Evolutionary conservation across 2,113 vertebrate species (phyloP).

Genomic region (Sclerurus mexicanus): DNA sequence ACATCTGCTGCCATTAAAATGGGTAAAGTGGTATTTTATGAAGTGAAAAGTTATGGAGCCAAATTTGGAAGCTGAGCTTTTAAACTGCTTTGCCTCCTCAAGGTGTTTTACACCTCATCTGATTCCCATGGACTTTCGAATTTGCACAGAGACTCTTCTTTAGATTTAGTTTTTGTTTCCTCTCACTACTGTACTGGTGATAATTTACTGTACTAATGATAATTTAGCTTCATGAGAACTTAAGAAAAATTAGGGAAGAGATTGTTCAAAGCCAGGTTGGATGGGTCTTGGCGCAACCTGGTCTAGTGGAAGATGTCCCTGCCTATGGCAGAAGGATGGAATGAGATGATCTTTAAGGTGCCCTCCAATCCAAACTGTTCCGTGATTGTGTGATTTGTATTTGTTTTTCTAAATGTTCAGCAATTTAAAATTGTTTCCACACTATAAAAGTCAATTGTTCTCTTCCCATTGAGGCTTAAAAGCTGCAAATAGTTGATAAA

Average conservation of each 20-base stretch:
- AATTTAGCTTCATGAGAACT: not conserved
- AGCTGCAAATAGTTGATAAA: not conserved
- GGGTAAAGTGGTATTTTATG: not conserved
- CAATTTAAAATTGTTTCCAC: not conserved
- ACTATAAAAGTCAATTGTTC: not conserved
- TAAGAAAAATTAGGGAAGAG: not conserved
- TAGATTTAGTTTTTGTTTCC: not conserved
- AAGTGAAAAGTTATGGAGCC: not conserved
- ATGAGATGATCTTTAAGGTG: not conserved
- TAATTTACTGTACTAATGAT: not conserved
- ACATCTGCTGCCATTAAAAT: not conserved
- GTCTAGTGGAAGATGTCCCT: not conserved
- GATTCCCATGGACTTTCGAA: not conserved
- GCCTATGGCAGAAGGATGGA: not conserved
- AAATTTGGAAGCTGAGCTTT: not conserved
- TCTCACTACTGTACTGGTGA: not conserved
- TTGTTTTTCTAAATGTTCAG: not conserved
- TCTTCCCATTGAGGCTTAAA: not conserved
- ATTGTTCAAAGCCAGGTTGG: not conserved
- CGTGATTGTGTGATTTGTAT: not conserved
- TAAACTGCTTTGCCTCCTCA: not conserved
- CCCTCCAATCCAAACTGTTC: not conserved
- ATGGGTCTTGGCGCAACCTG: fast-evolving
- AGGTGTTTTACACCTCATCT: not conserved
- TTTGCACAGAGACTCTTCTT: not conserved